These are phyloP conservation scores for Galerucella calmariensis DNA, from an alignment of 2,888 invertebrate species.

Conservation along the genomic window DNA sequence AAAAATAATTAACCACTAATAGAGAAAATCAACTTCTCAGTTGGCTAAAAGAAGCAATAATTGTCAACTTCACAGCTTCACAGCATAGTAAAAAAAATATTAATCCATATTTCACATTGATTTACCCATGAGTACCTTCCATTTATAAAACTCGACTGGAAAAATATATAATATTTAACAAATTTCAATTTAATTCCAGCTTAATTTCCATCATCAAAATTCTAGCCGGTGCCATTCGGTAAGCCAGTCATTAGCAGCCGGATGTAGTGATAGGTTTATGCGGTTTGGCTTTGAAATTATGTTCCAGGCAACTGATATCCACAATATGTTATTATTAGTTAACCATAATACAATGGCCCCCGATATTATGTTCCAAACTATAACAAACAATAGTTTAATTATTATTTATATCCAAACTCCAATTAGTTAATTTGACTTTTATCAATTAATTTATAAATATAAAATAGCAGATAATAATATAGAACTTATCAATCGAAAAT, in stretches of 20 bases:
- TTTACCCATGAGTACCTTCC: too few species aligned
- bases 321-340: background rate
- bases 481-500: too few species aligned
- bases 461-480: too few species aligned
- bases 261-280: conserved; percentile 1
- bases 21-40: too few species aligned
- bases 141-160: background rate
- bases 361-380: conserved; percentile 20
- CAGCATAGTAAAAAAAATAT: too few species aligned
- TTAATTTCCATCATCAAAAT: background rate
- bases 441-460: too few species aligned
- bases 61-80: too few species aligned
- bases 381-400: background rate
- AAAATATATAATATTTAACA: background rate
- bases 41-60: too few species aligned
- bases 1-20: too few species aligned
- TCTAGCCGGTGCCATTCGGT: background rate
- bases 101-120: too few species aligned
- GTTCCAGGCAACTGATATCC: background rate
- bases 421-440: too few species aligned
- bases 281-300: conserved; percentile 1
- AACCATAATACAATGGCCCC: background rate
- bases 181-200: background rate
- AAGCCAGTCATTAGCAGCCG: background rate
- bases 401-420: too few species aligned